Evolutionary conservation across 2,113 vertebrate species (phyloP), one percentile per base, ranked within the genome.

Genomic region (Anser cygnoides): DNA sequence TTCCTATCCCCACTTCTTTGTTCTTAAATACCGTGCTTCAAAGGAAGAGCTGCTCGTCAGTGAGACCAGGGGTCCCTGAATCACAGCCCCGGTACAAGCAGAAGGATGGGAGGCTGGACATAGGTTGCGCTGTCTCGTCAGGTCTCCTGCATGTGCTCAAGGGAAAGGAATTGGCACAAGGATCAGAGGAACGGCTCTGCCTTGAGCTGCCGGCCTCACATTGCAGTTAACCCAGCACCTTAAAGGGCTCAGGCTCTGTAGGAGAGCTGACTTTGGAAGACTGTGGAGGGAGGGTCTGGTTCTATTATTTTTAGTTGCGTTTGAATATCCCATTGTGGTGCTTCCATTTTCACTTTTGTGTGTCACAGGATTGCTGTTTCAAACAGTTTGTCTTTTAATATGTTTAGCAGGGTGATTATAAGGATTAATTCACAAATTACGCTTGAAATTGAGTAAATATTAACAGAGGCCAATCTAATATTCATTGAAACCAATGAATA

Each of bases 61-160:
- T 13, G 78, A 2, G 50, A 37, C 52, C 21, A 2, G 63, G 39
- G 6, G 5, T 59, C 9, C 46, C 43, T 28, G 33, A 20, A 6
- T 83, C 62, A 6, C 3, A 2, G 4, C 18, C 49, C 10, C n/a
- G 46, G 31, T 23, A 13, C 13, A 11, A 0, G 9, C 23, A 13
- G 61, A 26, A 11, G 35, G 15, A 35, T 0, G 17, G 28, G 62
- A 75, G 66, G 31, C 63, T 84, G 68, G 8, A 15, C 4, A 2
- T 49, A 22, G 1, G 0, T 37, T 17, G 70, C 1, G 6, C 25
- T 18, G 33, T 8, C 1, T 4, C 26, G 10, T 65, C 59, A 35
- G 63, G 20, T 35, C 59, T 78, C 13, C 44, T 61, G 13, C 4
- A 20, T 1, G 0, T 22, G 41, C 63, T 66, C 19, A 3, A 4